phyloP scores from a whole-genome alignment of 1,140 invertebrate species.

The Mizuhopecten yessoensis region DNA sequence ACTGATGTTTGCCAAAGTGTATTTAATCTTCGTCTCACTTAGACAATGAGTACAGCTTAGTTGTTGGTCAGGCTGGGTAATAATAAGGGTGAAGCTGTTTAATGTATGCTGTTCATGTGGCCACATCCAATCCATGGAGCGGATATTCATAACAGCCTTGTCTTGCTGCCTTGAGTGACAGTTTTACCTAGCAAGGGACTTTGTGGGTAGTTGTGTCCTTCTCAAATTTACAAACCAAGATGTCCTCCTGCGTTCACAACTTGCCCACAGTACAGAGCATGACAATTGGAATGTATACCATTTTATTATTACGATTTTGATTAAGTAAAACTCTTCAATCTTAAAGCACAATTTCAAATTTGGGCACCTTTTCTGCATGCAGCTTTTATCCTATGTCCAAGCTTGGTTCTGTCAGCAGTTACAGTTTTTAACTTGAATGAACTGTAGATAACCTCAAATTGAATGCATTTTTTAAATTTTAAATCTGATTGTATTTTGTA shows the following conservation, averaged over 20 bases:
- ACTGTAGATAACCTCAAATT: too few species aligned
- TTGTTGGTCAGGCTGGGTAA: background rate
- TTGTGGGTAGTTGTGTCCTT: background rate
- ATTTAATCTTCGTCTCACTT: background rate
- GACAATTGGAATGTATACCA: background rate
- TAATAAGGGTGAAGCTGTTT: too few species aligned
- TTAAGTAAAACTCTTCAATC: background rate
- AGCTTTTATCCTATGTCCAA: background rate
- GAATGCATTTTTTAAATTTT: too few species aligned
- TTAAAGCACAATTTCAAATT: constrained; percentile 20
- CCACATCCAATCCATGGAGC: too few species aligned
- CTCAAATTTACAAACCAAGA: background rate
- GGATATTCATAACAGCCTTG: too few species aligned
- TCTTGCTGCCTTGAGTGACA: background rate
- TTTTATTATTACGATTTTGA: background rate
- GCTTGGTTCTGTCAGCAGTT: background rate
- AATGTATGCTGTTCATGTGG: too few species aligned
- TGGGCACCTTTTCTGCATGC: background rate
- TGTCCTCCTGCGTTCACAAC: background rate
- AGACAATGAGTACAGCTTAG: background rate
- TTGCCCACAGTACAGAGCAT: background rate
- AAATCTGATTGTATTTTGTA: too few species aligned
- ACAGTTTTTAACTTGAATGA: too few species aligned
- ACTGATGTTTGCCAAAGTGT: background rate
- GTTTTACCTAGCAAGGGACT: background rate